A percentile compares a stretch with the other conserved stretches of the same genome.
Evolutionary conservation across 2,888 invertebrate genomes (phyloP).

Genomic region (Peribatodes rhomboidaria): DNA sequence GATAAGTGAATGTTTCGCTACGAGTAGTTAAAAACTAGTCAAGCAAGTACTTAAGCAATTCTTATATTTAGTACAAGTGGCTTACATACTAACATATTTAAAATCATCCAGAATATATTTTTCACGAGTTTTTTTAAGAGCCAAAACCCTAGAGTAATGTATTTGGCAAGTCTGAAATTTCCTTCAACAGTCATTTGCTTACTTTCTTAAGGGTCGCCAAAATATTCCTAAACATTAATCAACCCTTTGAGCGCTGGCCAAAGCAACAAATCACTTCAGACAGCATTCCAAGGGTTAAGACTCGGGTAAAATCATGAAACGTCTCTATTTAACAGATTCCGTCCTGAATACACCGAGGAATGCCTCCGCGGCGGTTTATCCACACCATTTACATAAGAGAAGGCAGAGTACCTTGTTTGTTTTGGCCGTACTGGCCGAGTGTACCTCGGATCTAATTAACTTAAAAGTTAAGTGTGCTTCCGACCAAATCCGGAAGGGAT

Average conservation of each 20-base stretch:
- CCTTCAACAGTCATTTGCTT: neutral
- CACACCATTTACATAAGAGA: conserved; percentile 61
- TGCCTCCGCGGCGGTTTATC: conserved; percentile 34
- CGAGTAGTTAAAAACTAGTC: too few species aligned
- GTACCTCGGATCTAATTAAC: conserved; percentile 52
- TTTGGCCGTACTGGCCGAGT: conserved; percentile 49
- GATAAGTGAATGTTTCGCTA: too few species aligned
- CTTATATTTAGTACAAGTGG: too few species aligned
- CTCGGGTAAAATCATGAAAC: conserved; percentile 31
- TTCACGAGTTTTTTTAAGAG: too few species aligned
- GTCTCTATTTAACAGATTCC: conserved; percentile 32
- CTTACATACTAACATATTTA: too few species aligned
- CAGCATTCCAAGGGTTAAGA: conserved; percentile 31
- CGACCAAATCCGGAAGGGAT: conserved; percentile 47
- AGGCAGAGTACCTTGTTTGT: conserved; percentile 46
- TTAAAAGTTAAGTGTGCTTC: conserved; percentile 52
- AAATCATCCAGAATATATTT: too few species aligned
- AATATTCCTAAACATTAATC: conserved; percentile 31
- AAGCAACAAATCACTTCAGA: conserved; percentile 34
- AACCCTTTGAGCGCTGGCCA: conserved; percentile 30
- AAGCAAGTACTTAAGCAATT: too few species aligned
- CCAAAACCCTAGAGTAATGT: neutral
- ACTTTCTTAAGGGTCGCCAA: conserved; percentile 22
- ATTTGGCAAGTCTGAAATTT: neutral
- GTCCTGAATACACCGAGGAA: conserved; percentile 32